Base-by-base conservation (phyloP, 2,797 vertebrate genomes). In the Alosa sapidissima region DNA sequence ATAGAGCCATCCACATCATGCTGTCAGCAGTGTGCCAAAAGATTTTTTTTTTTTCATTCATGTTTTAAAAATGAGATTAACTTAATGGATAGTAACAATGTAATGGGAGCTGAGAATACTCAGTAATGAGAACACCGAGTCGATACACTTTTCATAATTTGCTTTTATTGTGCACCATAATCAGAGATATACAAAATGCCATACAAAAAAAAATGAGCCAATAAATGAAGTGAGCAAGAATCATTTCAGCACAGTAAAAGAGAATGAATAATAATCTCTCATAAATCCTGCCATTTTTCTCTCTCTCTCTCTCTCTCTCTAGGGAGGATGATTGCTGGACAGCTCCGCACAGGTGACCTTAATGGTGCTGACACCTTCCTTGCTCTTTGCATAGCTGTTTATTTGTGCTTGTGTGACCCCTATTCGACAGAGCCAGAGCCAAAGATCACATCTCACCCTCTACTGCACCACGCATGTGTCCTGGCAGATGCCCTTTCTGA, bases 321-420 rank as follows among this genome's bases (percentile, higher is more conserved):
- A 14, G 33, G 21, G 41, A 78, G 14, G 41, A 45, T 1, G 72
- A 45, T 41, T 14, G 16, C 33, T 52, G 45, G 9, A 78, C 28
- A 60, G 75, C 85, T 82, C 85, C 78, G 24, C 51, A 7, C 21
- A 11, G 19, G 52, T 88, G 86, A 88, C 89, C 86, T 87, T 88
- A 87, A 84, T 3, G 52, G 62, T 48, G 54, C 75, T 49, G 83
- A 84, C 85, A 87, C 82, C 16, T 83, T 82, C 62, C 10, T 47
- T 81, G 72, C 82, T 82, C 72, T 87, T 52, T 75, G 54, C 28
- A 14, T 82, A 0, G 1, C 68, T 41, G 62, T 87, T 83, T 87
- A 81, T 86, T 85, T 84, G 48, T 47, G 54, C 81, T 82, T 81
- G 81, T 19, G 78, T 81, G 62, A 16, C 82, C 51, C 4, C 68